Percentiles rank a stretch among this genome's conserved stretches.
Evolutionary conservation across 2,888 invertebrate species (phyloP).

Genomic region (Papilio demoleus): DNA sequence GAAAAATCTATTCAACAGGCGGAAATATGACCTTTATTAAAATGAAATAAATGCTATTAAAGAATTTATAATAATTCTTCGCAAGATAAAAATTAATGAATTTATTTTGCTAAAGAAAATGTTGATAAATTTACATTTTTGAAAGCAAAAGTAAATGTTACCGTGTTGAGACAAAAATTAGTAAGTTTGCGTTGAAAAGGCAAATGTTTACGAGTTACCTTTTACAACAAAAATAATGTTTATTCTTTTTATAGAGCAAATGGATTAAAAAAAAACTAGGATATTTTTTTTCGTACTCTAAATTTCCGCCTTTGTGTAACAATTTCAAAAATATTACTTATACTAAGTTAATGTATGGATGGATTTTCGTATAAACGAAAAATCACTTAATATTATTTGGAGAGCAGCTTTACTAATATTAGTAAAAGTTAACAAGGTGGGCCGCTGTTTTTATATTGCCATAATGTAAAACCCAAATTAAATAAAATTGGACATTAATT

Average conservation of each 20-base stretch:
- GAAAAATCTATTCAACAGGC: background rate
- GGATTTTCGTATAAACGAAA: conserved; percentile 21
- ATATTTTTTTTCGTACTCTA: background rate
- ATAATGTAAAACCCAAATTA: background rate
- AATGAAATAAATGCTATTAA: background rate
- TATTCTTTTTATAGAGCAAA: no score
- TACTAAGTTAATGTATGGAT: conserved; percentile 20
- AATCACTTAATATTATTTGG: conserved; percentile 15
- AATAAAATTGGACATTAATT: background rate
- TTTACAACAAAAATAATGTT: no score
- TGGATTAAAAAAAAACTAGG: no score
- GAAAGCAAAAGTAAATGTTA: no score
- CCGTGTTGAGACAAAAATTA: no score
- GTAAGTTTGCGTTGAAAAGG: no score
- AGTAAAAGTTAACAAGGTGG: background rate
- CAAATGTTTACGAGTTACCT: no score
- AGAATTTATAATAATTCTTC: background rate
- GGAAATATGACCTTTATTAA: background rate
- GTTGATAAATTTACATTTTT: no score
- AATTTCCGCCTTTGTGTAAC: conserved; percentile 11
- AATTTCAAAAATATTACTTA: background rate
- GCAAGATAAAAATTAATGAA: no score
- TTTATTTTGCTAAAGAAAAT: no score
- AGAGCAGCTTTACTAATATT: conserved; percentile 7
- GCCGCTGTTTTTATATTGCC: background rate